Evolutionary conservation across 1,140 invertebrate species (phyloP).

Genomic region (Camponotus vicinus): DNA sequence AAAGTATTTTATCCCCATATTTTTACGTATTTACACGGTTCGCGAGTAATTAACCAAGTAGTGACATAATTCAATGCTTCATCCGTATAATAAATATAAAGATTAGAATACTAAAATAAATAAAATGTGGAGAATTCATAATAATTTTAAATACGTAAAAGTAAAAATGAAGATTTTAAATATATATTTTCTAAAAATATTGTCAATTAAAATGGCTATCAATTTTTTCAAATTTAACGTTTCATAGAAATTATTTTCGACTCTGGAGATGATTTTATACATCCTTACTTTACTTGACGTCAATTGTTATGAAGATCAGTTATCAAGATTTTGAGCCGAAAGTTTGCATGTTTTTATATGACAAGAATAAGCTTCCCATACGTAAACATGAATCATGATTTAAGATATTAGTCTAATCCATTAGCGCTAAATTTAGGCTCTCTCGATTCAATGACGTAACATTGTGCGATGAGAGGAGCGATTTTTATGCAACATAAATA

Average conservation of each 20-base stretch:
- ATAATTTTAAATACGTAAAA: not conserved
- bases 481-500: slow-evolving; percentile 17
- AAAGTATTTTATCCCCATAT: not conserved
- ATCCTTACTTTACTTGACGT: not conserved
- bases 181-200: slow-evolving; percentile 24
- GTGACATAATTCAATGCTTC: not conserved
- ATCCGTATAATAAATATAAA: not conserved
- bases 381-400: slow-evolving; percentile 6
- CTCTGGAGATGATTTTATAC: not conserved
- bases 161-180: not conserved
- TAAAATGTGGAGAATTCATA: not conserved
- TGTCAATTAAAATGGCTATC: not conserved
- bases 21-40: not conserved
- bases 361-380: not conserved
- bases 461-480: not conserved
- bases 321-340: not conserved
- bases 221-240: slow-evolving; percentile 10
- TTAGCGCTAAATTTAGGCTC: not conserved
- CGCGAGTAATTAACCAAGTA: not conserved
- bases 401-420: not conserved
- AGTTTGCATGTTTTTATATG: not conserved
- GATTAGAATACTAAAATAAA: not conserved
- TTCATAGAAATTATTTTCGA: slow-evolving; percentile 2
- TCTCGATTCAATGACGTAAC: slow-evolving; percentile 4
- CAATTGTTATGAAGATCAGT: not conserved